Evolutionary conservation across 2,113 vertebrate species (phyloP).

Genomic region (Rallus limicola): DNA sequence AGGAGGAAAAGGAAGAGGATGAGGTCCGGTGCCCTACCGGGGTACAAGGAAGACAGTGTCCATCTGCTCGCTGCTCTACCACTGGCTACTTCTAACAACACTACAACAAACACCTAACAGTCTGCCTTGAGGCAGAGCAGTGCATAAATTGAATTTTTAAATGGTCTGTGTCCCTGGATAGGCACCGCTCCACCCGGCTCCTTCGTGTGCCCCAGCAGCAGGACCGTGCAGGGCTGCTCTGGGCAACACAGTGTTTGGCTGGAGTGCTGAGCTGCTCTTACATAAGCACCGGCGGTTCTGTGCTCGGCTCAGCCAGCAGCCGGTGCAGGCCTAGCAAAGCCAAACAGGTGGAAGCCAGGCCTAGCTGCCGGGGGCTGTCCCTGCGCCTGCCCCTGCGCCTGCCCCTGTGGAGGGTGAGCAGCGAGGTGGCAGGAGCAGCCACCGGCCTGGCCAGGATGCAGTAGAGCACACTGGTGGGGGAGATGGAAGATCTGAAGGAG

Average conservation of each 20-base stretch:
- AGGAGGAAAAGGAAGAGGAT: not conserved
- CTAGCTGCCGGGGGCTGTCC: not conserved
- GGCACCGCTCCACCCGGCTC: not conserved
- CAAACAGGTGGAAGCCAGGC: not conserved
- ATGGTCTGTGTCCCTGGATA: slow-evolving; percentile 45
- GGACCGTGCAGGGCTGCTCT: not conserved
- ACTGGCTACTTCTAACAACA: not conserved
- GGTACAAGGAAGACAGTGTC: not conserved
- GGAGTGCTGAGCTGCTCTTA: not conserved
- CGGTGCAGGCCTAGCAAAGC: rapidly evolving
- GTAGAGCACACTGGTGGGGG: rapidly evolving
- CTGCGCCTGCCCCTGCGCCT: not conserved
- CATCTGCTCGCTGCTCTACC: not conserved
- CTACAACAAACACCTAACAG: slow-evolving; percentile 29
- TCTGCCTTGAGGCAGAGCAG: not conserved
- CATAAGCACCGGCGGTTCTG: no score
- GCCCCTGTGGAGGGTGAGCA: not conserved
- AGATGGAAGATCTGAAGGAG: not conserved
- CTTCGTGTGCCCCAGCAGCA: not conserved
- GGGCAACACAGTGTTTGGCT: not conserved
- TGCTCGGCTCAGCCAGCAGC: not conserved
- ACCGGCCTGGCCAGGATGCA: rapidly evolving
- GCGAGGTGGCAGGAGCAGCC: rapidly evolving
- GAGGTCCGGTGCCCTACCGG: not conserved
- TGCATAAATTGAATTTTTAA: slow-evolving; percentile 47